phyloP scores from a whole-genome alignment of 2,888 invertebrate species.

The Sesia bembeciformis region DNA sequence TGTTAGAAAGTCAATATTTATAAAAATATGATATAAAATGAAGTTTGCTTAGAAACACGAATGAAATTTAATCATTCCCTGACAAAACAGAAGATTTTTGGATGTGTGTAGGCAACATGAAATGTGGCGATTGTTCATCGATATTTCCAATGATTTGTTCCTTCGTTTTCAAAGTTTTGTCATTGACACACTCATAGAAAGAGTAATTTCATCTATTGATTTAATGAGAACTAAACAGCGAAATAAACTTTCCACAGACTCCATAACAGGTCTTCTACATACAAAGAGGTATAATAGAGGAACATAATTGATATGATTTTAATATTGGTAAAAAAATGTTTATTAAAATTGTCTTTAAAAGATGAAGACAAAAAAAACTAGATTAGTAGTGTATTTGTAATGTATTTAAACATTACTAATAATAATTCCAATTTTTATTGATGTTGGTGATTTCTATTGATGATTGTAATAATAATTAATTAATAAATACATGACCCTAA shows the following conservation, averaged over 20 bases:
- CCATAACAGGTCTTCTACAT: not conserved
- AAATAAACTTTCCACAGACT: not conserved
- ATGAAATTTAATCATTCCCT: not conserved
- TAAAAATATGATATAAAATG: constrained; percentile 1
- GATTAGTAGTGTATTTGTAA: too few species aligned
- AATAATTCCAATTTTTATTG: too few species aligned
- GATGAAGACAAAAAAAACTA: not conserved
- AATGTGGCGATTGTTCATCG: not conserved
- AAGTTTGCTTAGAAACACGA: constrained; percentile 1
- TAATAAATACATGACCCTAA: not conserved
- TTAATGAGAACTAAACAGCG: not conserved
- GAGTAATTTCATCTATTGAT: constrained; percentile 1
- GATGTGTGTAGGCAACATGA: not conserved
- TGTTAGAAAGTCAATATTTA: not conserved
- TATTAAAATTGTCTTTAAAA: not conserved
- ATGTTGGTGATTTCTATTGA: not conserved
- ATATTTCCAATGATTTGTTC: constrained; percentile 1
- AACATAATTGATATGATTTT: not conserved
- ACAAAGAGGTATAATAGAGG: not conserved
- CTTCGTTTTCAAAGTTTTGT: not conserved
- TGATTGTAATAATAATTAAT: not conserved
- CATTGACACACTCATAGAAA: constrained; percentile 1
- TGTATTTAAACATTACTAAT: too few species aligned
- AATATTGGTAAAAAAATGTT: not conserved
- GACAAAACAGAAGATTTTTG: constrained; percentile 1